A percentile compares a stretch with the other conserved stretches of the same genome.
Conservation (phyloP, 2,113 vertebrate genomes). For the Corythornis cristatus region DNA sequence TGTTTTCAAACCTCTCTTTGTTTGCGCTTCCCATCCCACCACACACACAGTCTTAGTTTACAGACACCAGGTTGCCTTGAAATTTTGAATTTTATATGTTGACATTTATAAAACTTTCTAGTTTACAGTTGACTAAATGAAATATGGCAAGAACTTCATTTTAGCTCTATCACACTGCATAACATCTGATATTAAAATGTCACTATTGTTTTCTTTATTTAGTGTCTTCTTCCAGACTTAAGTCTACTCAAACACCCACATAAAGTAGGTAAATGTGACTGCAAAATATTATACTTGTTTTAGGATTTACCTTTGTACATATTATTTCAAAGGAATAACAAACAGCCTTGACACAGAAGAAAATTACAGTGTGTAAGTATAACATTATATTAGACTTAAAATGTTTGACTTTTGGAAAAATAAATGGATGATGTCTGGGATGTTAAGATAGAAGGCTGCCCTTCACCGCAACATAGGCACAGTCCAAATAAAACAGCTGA, state of each 20-base stretch:
- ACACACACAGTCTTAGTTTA: not conserved
- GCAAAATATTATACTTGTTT: not conserved
- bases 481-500: not conserved
- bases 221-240: conserved; percentile 5
- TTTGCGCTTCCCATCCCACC: accelerated
- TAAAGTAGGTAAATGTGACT: conserved; percentile 3
- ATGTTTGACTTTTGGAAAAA: not conserved
- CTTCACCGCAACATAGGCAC: not conserved
- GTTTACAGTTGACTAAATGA: not conserved
- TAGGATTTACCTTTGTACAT: not conserved
- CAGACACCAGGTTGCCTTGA: not conserved
- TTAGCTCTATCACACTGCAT: not conserved
- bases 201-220: conserved; percentile 35
- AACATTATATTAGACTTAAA: not conserved
- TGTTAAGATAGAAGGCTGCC: not conserved
- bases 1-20: not conserved
- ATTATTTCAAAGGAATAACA: not conserved
- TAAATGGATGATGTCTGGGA: not conserved
- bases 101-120: conserved; percentile 19
- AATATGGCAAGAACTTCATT: conserved; percentile 9
- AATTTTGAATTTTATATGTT: conserved; percentile 18
- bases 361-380: not conserved
- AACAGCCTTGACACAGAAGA: not conserved
- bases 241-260: not conserved
- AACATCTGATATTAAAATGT: conserved; percentile 44